Evolutionary conservation across 2,113 vertebrate species (phyloP), one percentile per base, ranked within the genome.

Genomic region (Atherinomorus stipes): DNA sequence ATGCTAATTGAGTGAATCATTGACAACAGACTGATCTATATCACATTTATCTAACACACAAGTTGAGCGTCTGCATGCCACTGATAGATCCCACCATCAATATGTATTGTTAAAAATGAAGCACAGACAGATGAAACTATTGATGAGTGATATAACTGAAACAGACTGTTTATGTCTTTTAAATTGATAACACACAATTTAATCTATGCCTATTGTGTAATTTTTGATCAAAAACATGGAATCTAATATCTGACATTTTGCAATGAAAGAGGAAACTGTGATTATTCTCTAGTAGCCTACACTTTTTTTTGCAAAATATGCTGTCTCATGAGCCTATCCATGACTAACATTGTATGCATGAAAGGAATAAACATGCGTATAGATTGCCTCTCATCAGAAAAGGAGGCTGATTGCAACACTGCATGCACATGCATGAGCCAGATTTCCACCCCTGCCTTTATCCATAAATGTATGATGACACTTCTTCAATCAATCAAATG

Each of bases 1-100:
- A 93, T 93, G 92, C 89, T 93, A 94, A 94, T 93, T 87, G 89
- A 85, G 76, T 85, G 80, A 92, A 87, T 93, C 88, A 91, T 74
- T 77, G 84, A 88, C 88, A 85, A 74, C 68, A 47, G 54, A 73
- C 78, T 85, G 90, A 93, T 93, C 90, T 89, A 93, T 91, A 93
- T 90, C 87, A 85, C 85, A 91, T 92, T 91, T 91, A 89, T 93
- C 90, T 85, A 73, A 42, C 51, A 59, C 38, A 81, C 82, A 84
- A 88, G 83, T 89, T 40, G 59, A 71, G 51, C 11, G 76, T 76
- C 87, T 89, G 70, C 74, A 85, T 79, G 78, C 79, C 89, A 87
- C 74, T 93, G 90, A 93, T 90, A 88, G 85, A 90, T 86, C 58
- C 71, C 66, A 57, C n/a, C 62, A 63, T 88, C 85, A 64, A 90